Evolutionary conservation across 2,113 vertebrate genomes (phyloP).

Genomic region (Candoia aspera): DNA sequence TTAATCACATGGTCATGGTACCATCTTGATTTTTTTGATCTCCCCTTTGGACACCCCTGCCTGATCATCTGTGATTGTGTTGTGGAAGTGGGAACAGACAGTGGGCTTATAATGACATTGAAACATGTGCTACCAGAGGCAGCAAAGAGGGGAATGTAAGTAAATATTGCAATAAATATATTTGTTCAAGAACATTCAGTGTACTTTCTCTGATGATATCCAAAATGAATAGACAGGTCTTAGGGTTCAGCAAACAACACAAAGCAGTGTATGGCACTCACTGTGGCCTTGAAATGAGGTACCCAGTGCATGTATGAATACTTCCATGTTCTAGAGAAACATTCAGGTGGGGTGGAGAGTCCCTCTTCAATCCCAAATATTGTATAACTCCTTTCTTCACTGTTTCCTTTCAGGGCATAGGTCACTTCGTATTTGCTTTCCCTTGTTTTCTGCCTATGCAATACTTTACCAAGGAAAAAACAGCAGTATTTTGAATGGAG

Average conservation of each 20-base stretch:
- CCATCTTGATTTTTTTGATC: not conserved
- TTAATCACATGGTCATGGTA: not conserved
- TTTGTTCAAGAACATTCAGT: not conserved
- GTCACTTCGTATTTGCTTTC: constrained; percentile 26
- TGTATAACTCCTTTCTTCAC: constrained; percentile 14
- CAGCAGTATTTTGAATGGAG: constrained; percentile 41
- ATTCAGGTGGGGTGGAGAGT: not conserved
- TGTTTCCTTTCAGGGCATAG: not conserved
- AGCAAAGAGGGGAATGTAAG: not conserved
- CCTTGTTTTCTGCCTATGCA: constrained; percentile 26
- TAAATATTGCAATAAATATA: not conserved
- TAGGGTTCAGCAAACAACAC: not conserved
- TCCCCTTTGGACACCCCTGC: not conserved
- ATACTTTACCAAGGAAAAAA: constrained; percentile 47
- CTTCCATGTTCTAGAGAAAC: not conserved
- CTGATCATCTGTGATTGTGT: not conserved
- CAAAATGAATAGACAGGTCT: not conserved
- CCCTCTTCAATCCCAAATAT: constrained; percentile 35
- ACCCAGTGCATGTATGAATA: not conserved
- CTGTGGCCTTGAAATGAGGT: not conserved
- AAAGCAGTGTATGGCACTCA: not conserved
- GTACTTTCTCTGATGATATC: not conserved
- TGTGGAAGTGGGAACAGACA: not conserved
- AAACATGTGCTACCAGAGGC: not conserved
- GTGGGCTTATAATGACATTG: not conserved